A percentile compares a stretch with the other conserved stretches of the same genome.
Evolutionary conservation across 2,888 invertebrate species (phyloP).

Genomic region (Lasioglossum vierecki): DNA sequence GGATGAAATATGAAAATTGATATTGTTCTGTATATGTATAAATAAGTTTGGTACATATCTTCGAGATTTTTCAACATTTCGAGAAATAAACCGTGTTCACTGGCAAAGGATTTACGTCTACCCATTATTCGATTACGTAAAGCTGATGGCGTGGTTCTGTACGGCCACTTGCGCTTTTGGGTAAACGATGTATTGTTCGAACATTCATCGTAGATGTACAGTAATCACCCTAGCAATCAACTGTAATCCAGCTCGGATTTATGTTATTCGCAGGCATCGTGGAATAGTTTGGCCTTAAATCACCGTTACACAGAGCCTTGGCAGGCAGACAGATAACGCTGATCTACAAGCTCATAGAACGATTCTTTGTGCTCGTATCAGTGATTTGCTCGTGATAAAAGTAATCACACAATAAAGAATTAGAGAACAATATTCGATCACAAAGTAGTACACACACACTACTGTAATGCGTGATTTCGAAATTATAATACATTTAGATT

Average conservation of each 20-base stretch:
- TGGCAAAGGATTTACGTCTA: constrained; percentile 21
- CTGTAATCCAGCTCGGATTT: constrained; percentile 23
- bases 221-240: constrained; percentile 31
- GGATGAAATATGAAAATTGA: no score
- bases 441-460: no score
- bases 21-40: no score
- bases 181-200: constrained; percentile 39
- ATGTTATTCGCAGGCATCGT: constrained; percentile 15
- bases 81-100: constrained; percentile 29
- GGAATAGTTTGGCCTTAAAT: constrained; percentile 33
- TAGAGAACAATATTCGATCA: background rate
- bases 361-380: background rate
- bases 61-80: no score
- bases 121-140: constrained; percentile 27
- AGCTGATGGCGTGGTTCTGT: constrained; percentile 1
- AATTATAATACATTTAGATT: no score
- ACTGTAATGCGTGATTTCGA: no score
- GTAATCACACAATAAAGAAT: background rate
- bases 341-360: no score
- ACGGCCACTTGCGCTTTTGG: constrained; percentile 27
- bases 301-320: constrained; percentile 13
- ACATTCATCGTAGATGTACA: constrained; percentile 30
- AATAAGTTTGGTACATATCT: no score
- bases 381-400: background rate
- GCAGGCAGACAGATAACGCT: background rate